Evolutionary conservation across 2,888 invertebrate genomes (phyloP).

Genomic region (Yponomeuta malinellus): DNA sequence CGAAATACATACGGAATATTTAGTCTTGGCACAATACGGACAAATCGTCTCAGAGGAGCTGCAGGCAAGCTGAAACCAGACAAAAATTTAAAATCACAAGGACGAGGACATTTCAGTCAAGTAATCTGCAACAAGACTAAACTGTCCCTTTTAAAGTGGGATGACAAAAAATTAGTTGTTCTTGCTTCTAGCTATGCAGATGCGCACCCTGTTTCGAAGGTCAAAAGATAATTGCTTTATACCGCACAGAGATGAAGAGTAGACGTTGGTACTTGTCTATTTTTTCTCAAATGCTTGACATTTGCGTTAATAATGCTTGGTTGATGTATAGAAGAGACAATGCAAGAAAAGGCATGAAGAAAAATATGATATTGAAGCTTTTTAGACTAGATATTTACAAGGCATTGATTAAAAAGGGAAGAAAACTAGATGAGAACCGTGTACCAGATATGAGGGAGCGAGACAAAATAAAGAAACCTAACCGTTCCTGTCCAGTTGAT

Average conservation of each 20-base stretch:
- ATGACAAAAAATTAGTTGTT: slow-evolving; percentile 25
- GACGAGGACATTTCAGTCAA: not conserved
- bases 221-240: slow-evolving; percentile 20
- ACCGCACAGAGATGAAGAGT: slow-evolving; percentile 16
- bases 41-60: slow-evolving; percentile 13
- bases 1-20: slow-evolving; percentile 15
- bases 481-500: not conserved
- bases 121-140: not conserved
- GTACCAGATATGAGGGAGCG: not conserved
- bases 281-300: slow-evolving; percentile 20
- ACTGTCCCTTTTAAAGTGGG: slow-evolving; percentile 20
- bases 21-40: slow-evolving; percentile 13
- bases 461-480: not conserved
- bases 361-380: not conserved
- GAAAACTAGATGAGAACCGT: too few species aligned
- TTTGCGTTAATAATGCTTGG: not conserved
- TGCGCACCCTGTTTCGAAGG: slow-evolving; percentile 20
- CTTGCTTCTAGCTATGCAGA: slow-evolving; percentile 24
- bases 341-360: slow-evolving; percentile 1
- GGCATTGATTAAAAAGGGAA: too few species aligned
- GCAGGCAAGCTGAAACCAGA: not conserved
- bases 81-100: slow-evolving; percentile 9
- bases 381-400: slow-evolving; percentile 7
- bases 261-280: slow-evolving; percentile 25
- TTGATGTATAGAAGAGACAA: slow-evolving; percentile 1